These are phyloP conservation scores for Thymallus thymallus DNA, from an alignment of 2,113 vertebrate genomes.

Conservation along the genomic window DNA sequence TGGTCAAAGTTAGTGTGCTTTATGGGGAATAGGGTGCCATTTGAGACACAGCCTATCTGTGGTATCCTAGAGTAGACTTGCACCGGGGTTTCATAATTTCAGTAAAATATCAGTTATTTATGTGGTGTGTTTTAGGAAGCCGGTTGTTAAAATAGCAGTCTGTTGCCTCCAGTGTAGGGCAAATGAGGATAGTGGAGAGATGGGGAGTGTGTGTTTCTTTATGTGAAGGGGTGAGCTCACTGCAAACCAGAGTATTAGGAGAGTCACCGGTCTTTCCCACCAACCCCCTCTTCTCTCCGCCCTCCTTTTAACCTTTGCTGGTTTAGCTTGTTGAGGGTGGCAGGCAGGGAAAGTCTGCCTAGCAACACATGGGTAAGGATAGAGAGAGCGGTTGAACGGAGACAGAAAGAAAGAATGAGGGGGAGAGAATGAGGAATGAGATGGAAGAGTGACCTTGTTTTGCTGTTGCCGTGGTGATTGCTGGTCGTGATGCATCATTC, in stretches of 20 bases:
- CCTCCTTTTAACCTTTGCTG: constrained; percentile 28
- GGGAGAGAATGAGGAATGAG: constrained; percentile 17
- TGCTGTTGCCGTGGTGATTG: constrained; percentile 69
- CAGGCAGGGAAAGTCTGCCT: constrained; percentile 72
- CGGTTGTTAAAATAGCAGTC: constrained; percentile 29
- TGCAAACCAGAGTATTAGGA: constrained; percentile 23
- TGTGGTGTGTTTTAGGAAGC: constrained; percentile 29
- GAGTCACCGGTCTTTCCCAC: constrained; percentile 21
- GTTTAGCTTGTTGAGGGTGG: constrained; percentile 29
- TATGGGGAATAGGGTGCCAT: background rate
- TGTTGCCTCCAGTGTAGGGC: background rate
- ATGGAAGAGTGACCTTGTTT: constrained; percentile 51
- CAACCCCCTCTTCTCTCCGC: constrained; percentile 36
- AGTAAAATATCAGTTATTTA: constrained; percentile 50
- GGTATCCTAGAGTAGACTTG: constrained; percentile 1
- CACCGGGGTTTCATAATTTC: constrained; percentile 47
- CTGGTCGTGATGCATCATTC: constrained; percentile 62
- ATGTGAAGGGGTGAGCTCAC: constrained; percentile 2
- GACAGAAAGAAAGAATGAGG: constrained; percentile 23
- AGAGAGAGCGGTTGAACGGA: background rate
- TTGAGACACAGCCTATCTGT: too few relatives aligned
- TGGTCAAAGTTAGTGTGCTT: too few relatives aligned
- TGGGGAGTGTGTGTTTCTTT: background rate
- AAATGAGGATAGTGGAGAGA: background rate
- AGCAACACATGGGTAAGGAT: constrained; percentile 67